Evolutionary conservation across 2,888 invertebrate species (phyloP).

Genomic region (Hydrotaea diabolus): DNA sequence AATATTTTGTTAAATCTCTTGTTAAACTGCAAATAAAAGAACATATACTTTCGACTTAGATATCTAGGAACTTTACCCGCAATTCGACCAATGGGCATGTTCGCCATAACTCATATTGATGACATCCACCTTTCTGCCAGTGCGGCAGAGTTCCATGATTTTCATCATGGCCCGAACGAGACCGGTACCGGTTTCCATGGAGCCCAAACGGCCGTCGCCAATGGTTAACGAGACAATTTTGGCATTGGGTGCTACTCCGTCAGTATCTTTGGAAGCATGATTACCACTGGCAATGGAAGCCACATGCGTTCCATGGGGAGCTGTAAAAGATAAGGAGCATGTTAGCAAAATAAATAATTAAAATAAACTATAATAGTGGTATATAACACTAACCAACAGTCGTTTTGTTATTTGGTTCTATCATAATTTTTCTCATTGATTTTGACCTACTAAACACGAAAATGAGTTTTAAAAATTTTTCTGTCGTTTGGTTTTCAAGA

Average conservation of each 20-base stretch:
- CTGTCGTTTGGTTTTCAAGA: too few relatives aligned
- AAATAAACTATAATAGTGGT: too few relatives aligned
- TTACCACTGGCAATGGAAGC: slow-evolving; percentile 97
- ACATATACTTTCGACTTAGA: neutral
- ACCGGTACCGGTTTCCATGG: slow-evolving; percentile 98
- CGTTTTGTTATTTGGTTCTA: too few relatives aligned
- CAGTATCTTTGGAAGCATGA: slow-evolving; percentile 90
- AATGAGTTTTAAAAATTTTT: too few relatives aligned
- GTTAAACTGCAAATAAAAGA: slow-evolving; percentile 36
- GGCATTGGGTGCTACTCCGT: slow-evolving; percentile 98
- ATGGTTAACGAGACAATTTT: slow-evolving; percentile 95
- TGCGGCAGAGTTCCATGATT: slow-evolving; percentile 87
- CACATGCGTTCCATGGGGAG: slow-evolving; percentile 98
- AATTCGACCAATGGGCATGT: slow-evolving; percentile 93
- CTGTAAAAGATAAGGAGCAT: slow-evolving; percentile 81
- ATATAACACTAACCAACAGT: too few relatives aligned
- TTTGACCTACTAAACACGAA: too few relatives aligned
- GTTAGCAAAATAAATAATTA: too few relatives aligned
- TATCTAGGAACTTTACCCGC: slow-evolving; percentile 85
- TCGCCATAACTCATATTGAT: slow-evolving; percentile 99
- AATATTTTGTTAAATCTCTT: slow-evolving; percentile 42
- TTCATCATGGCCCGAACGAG: slow-evolving; percentile 94
- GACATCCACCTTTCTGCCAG: slow-evolving; percentile 87
- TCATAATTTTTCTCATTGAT: too few relatives aligned
- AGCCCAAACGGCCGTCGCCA: slow-evolving; percentile 94